Evolutionary conservation across 2,888 invertebrate species (phyloP).

Genomic region (Cosmia pyralina): DNA sequence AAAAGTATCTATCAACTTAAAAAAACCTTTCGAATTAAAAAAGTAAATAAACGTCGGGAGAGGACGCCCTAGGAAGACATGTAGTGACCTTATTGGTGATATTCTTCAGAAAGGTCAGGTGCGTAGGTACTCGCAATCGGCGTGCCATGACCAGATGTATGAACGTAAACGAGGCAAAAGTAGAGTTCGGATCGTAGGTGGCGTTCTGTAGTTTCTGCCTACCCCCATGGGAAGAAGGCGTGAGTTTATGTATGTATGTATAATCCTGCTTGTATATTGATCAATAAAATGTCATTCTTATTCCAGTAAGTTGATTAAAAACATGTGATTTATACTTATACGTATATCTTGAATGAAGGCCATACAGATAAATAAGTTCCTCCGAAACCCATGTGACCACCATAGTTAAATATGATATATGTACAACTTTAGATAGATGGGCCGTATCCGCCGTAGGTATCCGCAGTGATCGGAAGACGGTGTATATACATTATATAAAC

Average conservation of each 20-base stretch:
- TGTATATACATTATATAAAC: constrained; percentile 65
- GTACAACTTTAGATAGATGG: constrained; percentile 29
- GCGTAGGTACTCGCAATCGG: no score
- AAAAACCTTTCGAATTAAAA: not conserved
- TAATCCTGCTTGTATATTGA: no score
- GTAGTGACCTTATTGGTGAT: no score
- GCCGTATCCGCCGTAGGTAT: constrained; percentile 28
- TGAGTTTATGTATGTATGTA: no score
- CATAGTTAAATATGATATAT: constrained; percentile 14
- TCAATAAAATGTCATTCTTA: not conserved
- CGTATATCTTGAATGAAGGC: not conserved
- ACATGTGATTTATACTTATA: not conserved
- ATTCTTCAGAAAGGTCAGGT: no score
- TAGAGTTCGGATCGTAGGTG: no score
- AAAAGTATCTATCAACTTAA: not conserved
- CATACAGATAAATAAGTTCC: not conserved
- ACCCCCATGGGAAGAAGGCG: no score
- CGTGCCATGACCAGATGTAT: no score
- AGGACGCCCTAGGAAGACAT: no score
- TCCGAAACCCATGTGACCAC: not conserved
- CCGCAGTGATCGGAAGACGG: constrained; percentile 53
- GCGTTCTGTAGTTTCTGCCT: no score
- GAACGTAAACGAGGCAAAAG: no score
- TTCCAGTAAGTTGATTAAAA: not conserved
- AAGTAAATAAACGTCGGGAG: not conserved